Percentiles rank a stretch among this genome's conserved stretches.
Evolutionary conservation across 1,140 invertebrate genomes (phyloP).

Genomic region (Neomicropteryx cornuta): DNA sequence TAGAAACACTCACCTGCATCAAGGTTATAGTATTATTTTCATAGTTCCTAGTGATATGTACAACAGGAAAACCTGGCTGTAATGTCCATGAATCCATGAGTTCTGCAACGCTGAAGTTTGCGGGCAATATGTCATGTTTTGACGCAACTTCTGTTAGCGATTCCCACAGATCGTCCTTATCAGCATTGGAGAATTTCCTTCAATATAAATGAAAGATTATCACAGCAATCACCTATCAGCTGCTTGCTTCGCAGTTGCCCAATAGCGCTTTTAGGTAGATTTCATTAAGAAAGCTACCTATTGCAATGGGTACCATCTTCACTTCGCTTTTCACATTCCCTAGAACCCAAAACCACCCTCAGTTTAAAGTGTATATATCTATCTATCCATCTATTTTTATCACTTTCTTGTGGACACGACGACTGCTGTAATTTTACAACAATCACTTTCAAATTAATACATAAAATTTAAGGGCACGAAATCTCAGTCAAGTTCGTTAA

Average conservation of each 20-base stretch:
- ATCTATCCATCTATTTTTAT: too few species aligned
- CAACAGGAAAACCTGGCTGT: conserved; percentile 73
- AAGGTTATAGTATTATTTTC: conserved; percentile 30
- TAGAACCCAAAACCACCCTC: too few species aligned
- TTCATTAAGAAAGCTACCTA: background rate
- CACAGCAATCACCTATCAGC: background rate
- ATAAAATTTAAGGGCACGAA: too few species aligned
- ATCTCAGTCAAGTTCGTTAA: too few species aligned
- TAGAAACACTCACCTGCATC: conserved; percentile 36
- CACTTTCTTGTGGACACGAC: too few species aligned
- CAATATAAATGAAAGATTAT: conserved; percentile 6
- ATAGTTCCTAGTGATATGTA: conserved; percentile 46
- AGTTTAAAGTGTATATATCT: too few species aligned
- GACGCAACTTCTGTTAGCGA: conserved; percentile 45
- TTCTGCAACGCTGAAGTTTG: conserved; percentile 42
- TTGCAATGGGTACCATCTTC: too few species aligned
- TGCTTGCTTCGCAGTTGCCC: background rate
- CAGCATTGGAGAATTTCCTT: conserved; percentile 52
- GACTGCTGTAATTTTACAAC: too few species aligned
- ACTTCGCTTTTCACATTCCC: too few species aligned
- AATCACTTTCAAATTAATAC: too few species aligned
- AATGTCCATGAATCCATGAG: conserved; percentile 78
- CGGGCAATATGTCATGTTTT: conserved; percentile 28
- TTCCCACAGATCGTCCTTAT: conserved; percentile 59
- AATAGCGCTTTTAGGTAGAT: background rate